Percentiles rank a stretch among this genome's conserved stretches.
phyloP scores from a whole-genome alignment of 2,888 invertebrate genomes.

The Athetis lepigone region DNA sequence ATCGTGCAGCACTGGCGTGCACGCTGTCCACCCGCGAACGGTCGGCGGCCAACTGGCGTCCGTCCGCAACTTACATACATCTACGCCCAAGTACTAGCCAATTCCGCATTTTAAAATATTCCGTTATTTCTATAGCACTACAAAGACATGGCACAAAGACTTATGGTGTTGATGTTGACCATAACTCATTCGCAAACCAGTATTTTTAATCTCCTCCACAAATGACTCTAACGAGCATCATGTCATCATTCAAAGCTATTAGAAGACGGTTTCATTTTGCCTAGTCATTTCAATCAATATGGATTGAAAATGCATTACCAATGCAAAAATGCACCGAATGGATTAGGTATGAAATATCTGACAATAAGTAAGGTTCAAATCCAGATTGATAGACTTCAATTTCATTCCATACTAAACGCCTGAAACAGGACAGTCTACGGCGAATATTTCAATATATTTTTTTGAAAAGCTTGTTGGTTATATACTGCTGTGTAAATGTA shows the following conservation, averaged over 20 bases:
- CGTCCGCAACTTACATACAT: conserved; percentile 76
- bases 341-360: neutral
- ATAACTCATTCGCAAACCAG: conserved; percentile 65
- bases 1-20: conserved; percentile 76
- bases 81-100: conserved; percentile 83
- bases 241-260: conserved; percentile 36
- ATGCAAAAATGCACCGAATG: neutral
- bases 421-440: too few relatives aligned
- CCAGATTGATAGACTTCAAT: too few relatives aligned
- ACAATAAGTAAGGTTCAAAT: too few relatives aligned
- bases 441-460: too few relatives aligned
- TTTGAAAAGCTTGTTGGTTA: too few relatives aligned
- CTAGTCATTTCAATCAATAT: neutral
- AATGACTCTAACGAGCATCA: conserved; percentile 36
- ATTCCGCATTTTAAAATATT: conserved; percentile 89
- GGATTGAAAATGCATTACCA: neutral
- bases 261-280: conserved; percentile 1
- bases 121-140: conserved; percentile 83
- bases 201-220: conserved; percentile 56
- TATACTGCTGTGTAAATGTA: conserved; percentile 22
- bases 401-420: too few relatives aligned
- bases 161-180: conserved; percentile 68
- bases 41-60: conserved; percentile 88
- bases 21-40: conserved; percentile 86
- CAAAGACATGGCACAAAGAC: conserved; percentile 71